Base-by-base conservation (phyloP, 1,140 invertebrate genomes). In the Dufourea novaeangliae region DNA sequence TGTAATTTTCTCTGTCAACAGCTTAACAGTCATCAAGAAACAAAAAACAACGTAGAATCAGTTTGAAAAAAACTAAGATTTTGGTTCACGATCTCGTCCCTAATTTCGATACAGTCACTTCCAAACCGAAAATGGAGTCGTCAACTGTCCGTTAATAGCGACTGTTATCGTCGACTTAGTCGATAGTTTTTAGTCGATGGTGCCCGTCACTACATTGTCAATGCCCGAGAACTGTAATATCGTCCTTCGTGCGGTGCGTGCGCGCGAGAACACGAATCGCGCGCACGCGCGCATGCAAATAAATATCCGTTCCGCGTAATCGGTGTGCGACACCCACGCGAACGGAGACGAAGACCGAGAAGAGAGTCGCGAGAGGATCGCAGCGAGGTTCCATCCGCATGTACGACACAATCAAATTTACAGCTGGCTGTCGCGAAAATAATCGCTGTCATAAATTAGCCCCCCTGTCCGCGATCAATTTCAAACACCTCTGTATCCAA, bases 161-260 rank as follows among this genome's bases (percentile, higher is more conserved):
- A n/a, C n/a, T n/a, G n/a, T n/a, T n/a, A n/a, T n/a, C n/a, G n/a
- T n/a, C n/a, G n/a, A n/a, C n/a, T n/a, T n/a, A n/a, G n/a, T n/a
- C n/a, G n/a, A n/a, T n/a, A n/a, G n/a, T n/a, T n/a, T n/a, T n/a
- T n/a, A n/a, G n/a, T n/a, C n/a, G n/a, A n/a, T n/a, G n/a, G n/a
- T n/a, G n/a, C n/a, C n/a, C n/a, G n/a, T n/a, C n/a, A 69, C 81
- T 64, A 64, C 80, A 83, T 86, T 83, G 83, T 83, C 76, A 72
- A 22, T n/a, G 34, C 37, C 12, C 27, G 27, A 22, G 22, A 76
- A 69, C 46, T 44, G 63, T 69, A 79, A 79, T 57, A 76, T 27
- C 34, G 27, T 56, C n/a, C 11, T 41, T 32, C 7, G 46, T n/a
- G 46, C 29, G 39, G 11, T 17, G 29, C 29, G 54, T 59, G 20